These are phyloP conservation scores for Leucoma salicis DNA, from an alignment of 2,888 invertebrate genomes.

Conservation along the genomic window DNA sequence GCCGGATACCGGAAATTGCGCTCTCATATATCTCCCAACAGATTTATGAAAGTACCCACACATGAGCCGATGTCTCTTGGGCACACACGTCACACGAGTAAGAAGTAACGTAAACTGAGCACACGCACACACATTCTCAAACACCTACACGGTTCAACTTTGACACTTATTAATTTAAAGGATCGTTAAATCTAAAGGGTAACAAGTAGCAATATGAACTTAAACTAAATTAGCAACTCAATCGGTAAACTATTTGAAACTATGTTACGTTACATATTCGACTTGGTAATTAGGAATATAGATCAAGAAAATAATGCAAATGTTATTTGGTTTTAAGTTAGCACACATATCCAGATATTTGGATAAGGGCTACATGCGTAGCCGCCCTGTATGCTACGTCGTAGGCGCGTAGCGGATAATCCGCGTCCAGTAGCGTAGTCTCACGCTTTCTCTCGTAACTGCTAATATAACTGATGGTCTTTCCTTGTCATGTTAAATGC, in stretches of 20 bases:
- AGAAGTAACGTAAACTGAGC: conserved; percentile 32
- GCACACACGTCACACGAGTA: conserved; percentile 42
- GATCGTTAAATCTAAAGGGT: conserved; percentile 68
- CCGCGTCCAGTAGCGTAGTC: conserved; percentile 68
- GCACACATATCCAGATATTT: background rate
- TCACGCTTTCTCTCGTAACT: conserved; percentile 60
- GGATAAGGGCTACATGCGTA: background rate
- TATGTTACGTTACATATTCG: conserved; percentile 2
- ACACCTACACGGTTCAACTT: conserved; percentile 56
- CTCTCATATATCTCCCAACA: conserved; percentile 94
- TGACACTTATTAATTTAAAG: conserved; percentile 78
- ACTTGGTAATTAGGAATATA: background rate
- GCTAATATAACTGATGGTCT: conserved; percentile 62
- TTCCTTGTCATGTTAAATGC: conserved; percentile 73
- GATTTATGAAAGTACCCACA: conserved; percentile 93
- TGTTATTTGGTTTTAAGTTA: too few species aligned
- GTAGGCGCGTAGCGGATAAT: conserved; percentile 73
- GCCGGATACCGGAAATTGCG: conserved; percentile 95
- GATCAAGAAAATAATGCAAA: too few species aligned
- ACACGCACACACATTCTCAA: conserved; percentile 44
- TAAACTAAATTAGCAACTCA: conserved; percentile 23
- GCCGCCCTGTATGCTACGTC: conserved; percentile 50
- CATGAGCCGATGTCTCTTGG: conserved; percentile 78
- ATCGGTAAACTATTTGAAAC: conserved; percentile 22
- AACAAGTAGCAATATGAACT: conserved; percentile 42